Percentiles rank a stretch among this genome's conserved stretches.
These are phyloP conservation scores for Latheticus oryzae DNA, from an alignment of 2,888 invertebrate species.

Conservation along the genomic window DNA sequence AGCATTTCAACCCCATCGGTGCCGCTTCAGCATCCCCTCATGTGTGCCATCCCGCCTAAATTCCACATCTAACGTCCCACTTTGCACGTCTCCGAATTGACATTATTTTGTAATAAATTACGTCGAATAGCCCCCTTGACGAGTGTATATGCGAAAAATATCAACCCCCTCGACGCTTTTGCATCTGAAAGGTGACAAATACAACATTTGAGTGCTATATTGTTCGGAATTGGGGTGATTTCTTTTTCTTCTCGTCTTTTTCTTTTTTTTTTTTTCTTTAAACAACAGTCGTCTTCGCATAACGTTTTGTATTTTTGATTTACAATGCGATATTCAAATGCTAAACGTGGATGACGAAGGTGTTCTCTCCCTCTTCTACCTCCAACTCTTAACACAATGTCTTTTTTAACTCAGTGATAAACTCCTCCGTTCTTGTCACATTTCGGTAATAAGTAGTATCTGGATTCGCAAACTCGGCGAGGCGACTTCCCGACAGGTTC, in stretches of 20 bases:
- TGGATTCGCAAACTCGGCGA: constrained; percentile 35
- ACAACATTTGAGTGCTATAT: constrained; percentile 61
- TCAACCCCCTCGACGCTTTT: constrained; percentile 55
- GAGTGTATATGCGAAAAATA: constrained; percentile 60
- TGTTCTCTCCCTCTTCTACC: no score
- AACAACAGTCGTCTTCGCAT: no score
- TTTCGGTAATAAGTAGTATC: constrained; percentile 39
- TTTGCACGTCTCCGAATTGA: constrained; percentile 59
- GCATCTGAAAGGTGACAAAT: constrained; percentile 64
- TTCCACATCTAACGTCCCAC: constrained; percentile 19
- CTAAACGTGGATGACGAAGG: constrained; percentile 13
- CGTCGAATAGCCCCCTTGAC: constrained; percentile 61
- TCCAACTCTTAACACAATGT: constrained; percentile 2
- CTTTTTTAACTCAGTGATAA: constrained; percentile 34
- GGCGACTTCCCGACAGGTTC: constrained; percentile 41
- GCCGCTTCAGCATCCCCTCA: no score
- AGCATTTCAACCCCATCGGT: no score
- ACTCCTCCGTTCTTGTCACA: constrained; percentile 37
- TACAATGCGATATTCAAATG: constrained; percentile 27
- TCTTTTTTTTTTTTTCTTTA: no score
- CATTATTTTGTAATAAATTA: constrained; percentile 65
- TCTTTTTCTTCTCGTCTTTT: constrained; percentile 23
- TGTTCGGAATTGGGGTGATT: constrained; percentile 58
- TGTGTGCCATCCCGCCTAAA: no score
- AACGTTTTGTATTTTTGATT: constrained; percentile 39